Percentiles rank a stretch among this genome's conserved stretches.
Conservation (phyloP, 37 sponge, comb jelly and placozoan genomes). For the Beroe forskalii region DNA sequence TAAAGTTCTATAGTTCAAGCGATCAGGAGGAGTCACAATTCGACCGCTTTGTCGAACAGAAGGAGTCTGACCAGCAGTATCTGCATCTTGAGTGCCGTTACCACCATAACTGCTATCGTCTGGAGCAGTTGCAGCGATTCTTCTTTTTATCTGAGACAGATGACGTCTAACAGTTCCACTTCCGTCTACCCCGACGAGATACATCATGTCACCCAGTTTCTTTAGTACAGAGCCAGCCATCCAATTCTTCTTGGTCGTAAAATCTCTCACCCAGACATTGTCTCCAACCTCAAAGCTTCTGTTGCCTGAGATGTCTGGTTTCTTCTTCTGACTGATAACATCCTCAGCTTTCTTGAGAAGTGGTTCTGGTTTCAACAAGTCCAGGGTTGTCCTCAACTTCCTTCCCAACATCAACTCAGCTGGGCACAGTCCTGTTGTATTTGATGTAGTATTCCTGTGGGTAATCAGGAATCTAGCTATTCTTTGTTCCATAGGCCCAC, state of each 20-base stretch:
- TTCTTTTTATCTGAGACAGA: background rate
- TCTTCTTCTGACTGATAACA: background rate
- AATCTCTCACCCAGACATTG: background rate
- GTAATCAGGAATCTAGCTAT: conserved; percentile 66
- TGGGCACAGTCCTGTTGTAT: conserved; percentile 62
- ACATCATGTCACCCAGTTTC: background rate
- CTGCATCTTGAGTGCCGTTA: background rate
- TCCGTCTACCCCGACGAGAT: background rate
- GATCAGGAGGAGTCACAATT: background rate
- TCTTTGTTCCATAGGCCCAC: background rate
- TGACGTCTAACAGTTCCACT: background rate
- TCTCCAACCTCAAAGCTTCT: background rate
- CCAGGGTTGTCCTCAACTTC: conserved; percentile 45
- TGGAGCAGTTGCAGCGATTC: background rate
- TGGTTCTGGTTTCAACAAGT: conserved; percentile 65
- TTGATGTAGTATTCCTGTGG: conserved; percentile 63
- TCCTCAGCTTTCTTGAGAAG: background rate
- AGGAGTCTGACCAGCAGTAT: background rate
- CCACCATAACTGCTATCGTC: background rate
- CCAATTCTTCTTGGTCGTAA: background rate
- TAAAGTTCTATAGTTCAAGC: background rate
- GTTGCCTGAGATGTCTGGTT: background rate
- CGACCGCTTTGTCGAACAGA: background rate
- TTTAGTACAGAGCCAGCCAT: background rate
- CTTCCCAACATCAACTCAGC: conserved; percentile 68